Conservation (phyloP, 1,140 invertebrate genomes). For the Arion vulgaris region DNA sequence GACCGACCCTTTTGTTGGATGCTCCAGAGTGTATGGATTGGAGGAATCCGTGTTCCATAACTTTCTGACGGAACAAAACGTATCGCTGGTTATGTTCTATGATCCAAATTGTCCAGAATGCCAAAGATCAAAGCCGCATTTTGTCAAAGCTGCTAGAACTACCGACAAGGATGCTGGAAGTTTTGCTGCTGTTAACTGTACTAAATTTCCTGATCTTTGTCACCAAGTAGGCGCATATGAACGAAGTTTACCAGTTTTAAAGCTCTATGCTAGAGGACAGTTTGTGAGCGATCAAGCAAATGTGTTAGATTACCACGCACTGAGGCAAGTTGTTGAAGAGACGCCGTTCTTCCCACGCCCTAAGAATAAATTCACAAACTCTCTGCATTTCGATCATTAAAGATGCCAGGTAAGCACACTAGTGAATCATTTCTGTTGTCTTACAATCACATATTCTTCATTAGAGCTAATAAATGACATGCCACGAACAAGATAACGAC, state of each 20-base stretch:
- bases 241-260: background rate
- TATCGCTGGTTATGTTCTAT: constrained; percentile 32
- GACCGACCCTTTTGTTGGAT: constrained; percentile 2
- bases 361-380: background rate
- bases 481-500: no score
- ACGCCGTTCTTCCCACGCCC: constrained; percentile 2
- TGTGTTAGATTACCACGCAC: background rate
- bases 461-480: no score
- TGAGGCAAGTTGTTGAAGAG: background rate
- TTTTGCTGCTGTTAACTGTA: constrained; percentile 28
- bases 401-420: background rate
- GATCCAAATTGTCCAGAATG: constrained; percentile 22
- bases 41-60: background rate
- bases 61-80: constrained; percentile 16
- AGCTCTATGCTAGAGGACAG: constrained; percentile 22
- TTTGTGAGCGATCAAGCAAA: background rate
- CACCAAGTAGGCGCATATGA: background rate
- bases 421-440: no score
- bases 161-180: constrained; percentile 3
- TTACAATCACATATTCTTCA: no score
- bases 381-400: background rate
- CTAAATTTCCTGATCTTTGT: constrained; percentile 2
- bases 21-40: background rate
- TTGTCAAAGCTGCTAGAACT: constrained; percentile 12
- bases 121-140: constrained; percentile 22